Evolutionary conservation across 2,113 vertebrate species (phyloP), one percentile per base, ranked within the genome.

Genomic region (Dipodomys ordii): DNA sequence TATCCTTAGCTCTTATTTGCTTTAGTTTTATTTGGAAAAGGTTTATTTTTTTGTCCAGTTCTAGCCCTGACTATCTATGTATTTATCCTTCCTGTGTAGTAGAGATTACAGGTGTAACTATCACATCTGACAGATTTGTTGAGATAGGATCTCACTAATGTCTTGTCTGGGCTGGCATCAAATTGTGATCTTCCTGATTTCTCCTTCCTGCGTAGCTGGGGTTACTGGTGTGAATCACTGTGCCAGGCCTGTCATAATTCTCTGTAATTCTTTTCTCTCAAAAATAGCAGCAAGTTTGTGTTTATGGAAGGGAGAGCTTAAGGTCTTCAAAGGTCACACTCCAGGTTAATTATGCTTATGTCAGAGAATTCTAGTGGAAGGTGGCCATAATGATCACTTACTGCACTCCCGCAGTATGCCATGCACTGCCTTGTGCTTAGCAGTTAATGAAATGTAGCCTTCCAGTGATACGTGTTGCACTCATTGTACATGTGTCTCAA

Each of bases 231-330:
- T 18, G 53, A 57, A 57, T 64, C 62, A 64, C 22, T 64, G 62
- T 64, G 62, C 62, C 62, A 20, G 19, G 62, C 62, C 65, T 27
- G 25, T 25, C 23, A 25, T 76, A 23, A 90, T 88, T 72, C 53
- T 85, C 53, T 15, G 39, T 76, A 49, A 28, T 22, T 93, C 27
- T 87, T 35, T 78, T 90, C 87, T 87, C 32, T 87, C 69, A 85
- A 22, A 77, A 19, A 18, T 53, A 78, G 76, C 35, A 67, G 35
- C 32, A 6, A 16, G 15, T 4, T 3, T 49, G 28, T 64, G 76
- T 72, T 11, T 39, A 4, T 83, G 7, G 27, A 83, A 30, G 57
- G 32, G 68, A 12, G 25, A 76, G 4, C 39, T 9, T 57, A 16
- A 57, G 53, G 53, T 57, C 53, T 57, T 57, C 53, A 57, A 57